Base-by-base conservation (phyloP, 2,888 invertebrate genomes). In the Salpingus planirostris region DNA sequence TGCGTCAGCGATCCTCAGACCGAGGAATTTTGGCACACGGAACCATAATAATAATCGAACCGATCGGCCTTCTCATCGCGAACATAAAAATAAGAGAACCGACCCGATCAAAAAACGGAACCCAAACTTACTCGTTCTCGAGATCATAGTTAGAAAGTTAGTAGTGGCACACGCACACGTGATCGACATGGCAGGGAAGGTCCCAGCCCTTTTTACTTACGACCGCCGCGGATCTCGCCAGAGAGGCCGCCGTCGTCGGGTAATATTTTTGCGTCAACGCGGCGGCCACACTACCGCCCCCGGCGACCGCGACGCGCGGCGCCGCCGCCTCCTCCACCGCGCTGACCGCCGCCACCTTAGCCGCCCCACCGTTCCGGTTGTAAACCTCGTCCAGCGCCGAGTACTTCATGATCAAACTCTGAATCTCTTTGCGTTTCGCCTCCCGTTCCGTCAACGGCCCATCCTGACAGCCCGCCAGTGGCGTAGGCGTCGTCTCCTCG, bases 361-460 rank as follows among this genome's bases (percentile, higher is more conserved):
- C 46, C 43, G 43, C 53, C 66, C 52, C 44, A 11, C 35, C 34
- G n/a, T n/a, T n/a, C 33, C 51, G 43, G 59, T 64, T 76, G 60
- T 79, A 80, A 34, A 74, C 74, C 52, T 83, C 82, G 50, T 84
- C 84, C 44, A 86, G 66, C 25, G 82, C 83, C 15, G 84, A 79
- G 60, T 88, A 88, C 60, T 87, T 88, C 70, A 80, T 73, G 39
- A 87, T 85, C 36, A 89, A 68, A 50, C 80, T 78, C 59, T 85
- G 82, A 37, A 86, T 85, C 57, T 89, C 88, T 54, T 87, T 87
- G 21, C 88, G 74, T 49, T 80, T 78, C 6, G 81, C 80, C 59
- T 86, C 85, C 24, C 88, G 71, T 46, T 88, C 87, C 44, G 73
- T 72, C 13, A 71, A 68, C 39, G 69, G 69, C n/a, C n/a, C n/a